These are phyloP conservation scores for Penaeus monodon DNA, from an alignment of 2,888 invertebrate species.

Conservation along the genomic window DNA sequence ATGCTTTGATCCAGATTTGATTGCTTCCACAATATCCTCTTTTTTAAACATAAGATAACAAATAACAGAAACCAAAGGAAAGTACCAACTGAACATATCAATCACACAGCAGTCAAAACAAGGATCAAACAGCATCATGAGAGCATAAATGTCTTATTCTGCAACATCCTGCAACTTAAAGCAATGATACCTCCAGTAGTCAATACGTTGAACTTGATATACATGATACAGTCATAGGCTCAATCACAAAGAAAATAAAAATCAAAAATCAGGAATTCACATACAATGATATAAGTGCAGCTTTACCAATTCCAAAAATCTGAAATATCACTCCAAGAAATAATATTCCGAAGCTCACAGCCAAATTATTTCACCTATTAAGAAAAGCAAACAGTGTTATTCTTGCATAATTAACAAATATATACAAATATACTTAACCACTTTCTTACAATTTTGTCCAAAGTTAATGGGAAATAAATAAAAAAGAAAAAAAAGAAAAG, in stretches of 20 bases:
- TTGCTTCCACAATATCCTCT: too few species aligned
- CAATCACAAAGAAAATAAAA: conserved; percentile 27
- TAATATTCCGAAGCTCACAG: conserved; percentile 38
- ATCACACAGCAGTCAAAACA: too few species aligned
- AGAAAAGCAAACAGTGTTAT: conserved; percentile 37
- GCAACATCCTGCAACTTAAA: background rate
- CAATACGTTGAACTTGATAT: conserved; percentile 11
- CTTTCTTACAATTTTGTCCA: conserved; percentile 19
- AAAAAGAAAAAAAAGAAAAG: conserved; percentile 15
- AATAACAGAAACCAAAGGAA: too few species aligned
- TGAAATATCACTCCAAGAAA: conserved; percentile 20
- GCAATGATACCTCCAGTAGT: conserved; percentile 9
- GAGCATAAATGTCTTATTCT: background rate
- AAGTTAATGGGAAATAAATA: too few species aligned
- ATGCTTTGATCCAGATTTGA: too few species aligned
- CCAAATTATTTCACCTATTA: conserved; percentile 38
- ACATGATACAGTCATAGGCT: conserved; percentile 15
- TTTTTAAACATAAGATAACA: too few species aligned
- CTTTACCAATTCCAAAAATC: conserved; percentile 25
- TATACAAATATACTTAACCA: conserved; percentile 32
- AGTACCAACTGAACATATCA: too few species aligned
- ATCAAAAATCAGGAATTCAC: conserved; percentile 8
- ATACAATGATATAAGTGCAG: conserved; percentile 8
- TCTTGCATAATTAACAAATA: conserved; percentile 30
- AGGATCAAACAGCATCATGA: background rate